Conservation (phyloP, 2,797 vertebrate species). For the Sebastes vulpes region DNA sequence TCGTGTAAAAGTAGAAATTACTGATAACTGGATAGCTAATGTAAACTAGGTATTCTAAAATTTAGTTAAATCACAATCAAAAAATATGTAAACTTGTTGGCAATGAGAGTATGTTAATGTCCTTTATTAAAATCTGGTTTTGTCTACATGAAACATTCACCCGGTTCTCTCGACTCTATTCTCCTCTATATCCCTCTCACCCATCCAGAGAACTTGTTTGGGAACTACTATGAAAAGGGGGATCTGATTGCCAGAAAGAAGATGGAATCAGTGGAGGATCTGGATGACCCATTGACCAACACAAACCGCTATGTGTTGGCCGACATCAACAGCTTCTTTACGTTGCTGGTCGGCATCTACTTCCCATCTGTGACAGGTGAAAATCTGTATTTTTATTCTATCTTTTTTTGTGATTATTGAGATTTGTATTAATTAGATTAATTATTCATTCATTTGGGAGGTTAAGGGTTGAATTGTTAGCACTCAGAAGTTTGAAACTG, state of each 20-base stretch:
- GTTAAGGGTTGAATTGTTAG: background rate
- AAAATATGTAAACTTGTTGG: background rate
- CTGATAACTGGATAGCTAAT: background rate
- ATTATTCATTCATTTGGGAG: background rate
- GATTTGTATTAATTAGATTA: too few species aligned
- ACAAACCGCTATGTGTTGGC: slow-evolving; percentile 94
- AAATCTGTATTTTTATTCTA: background rate
- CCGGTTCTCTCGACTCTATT: background rate
- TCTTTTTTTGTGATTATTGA: too few species aligned
- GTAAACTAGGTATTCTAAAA: background rate
- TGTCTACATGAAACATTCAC: background rate
- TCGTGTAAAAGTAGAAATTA: background rate
- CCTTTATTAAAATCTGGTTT: background rate
- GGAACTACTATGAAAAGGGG: slow-evolving; percentile 91
- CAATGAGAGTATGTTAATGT: background rate
- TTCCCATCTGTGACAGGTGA: slow-evolving; percentile 98
- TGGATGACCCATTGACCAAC: slow-evolving; percentile 83
- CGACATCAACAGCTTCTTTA: slow-evolving; percentile 97
- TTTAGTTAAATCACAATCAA: background rate
- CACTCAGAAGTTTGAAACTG: background rate
- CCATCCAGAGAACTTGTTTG: slow-evolving; percentile 93
- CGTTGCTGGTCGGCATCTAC: slow-evolving; percentile 96
- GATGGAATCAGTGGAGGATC: slow-evolving; percentile 77
- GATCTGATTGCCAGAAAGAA: slow-evolving; percentile 86
- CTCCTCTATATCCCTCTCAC: background rate